Base-by-base conservation (phyloP, 2,888 invertebrate genomes). In the Orthosia cruda region DNA sequence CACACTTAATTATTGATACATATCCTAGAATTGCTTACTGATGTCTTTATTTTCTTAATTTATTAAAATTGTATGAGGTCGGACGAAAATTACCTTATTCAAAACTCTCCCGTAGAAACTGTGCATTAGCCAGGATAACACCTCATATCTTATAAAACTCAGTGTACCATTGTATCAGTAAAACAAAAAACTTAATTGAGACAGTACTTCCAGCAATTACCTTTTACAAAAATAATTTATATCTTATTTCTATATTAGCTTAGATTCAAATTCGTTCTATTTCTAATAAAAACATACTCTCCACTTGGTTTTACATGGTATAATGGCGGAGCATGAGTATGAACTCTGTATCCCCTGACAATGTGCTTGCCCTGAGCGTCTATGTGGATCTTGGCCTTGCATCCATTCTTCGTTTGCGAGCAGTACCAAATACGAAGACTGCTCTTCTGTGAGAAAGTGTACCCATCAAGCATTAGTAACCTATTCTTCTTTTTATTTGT, bases 401-500 rank as follows among this genome's bases (percentile, higher is more conserved):
- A 92, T 1, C 88, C 88, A 1, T 68, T 78, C 47, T 71, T 74
- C 54, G 79, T 85, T 65, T 87, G 86, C 1, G 91, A 90, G 40
- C 91, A 91, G 52, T 90, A 91, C 91, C 89, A 91, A 18, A 85
- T 83, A 0, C 83, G 73, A 23, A 70, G 81, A 23, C 80, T 81
- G 16, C 80, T 87, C 49, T 80, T 87, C 18, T 86, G 86, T 0
- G 91, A 87, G 62, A 89, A 92, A 0, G 92, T 91, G 57, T 81
- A 92, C 0, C 90, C 78, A 18, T 62, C 87, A 0, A 85, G 67
- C 15, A 89, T 67, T 59, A 91, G 75, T 13, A 87, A 70, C 16
- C 77, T 75, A 16, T 84, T 81, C 55, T 88, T 89, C n/a, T 76
- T 74, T 15, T 82, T 78, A 18, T 81, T 80, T 4, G 87, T 73